Evolutionary conservation across 2,113 vertebrate genomes (phyloP).

Genomic region (Vidua macroura): DNA sequence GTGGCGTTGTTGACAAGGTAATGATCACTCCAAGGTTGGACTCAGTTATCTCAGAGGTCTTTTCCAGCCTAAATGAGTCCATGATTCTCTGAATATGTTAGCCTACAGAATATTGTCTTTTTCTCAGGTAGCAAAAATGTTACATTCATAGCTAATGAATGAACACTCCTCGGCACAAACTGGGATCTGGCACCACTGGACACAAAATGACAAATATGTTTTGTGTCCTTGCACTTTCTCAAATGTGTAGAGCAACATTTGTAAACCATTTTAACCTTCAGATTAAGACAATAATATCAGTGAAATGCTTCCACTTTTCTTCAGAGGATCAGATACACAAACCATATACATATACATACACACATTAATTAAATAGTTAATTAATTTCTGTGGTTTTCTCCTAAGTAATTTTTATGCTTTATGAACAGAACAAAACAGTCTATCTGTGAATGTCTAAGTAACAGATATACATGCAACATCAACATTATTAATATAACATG

Average conservation of each 20-base stretch:
- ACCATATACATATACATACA: neutral
- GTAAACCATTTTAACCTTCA: neutral
- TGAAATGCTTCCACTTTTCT: neutral
- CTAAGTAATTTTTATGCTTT: neutral
- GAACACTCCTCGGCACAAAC: neutral
- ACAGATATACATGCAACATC: neutral
- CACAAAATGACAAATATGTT: neutral
- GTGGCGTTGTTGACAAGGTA: accelerated
- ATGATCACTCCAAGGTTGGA: neutral
- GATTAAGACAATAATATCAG: neutral
- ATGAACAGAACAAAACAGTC: neutral
- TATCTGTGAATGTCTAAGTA: neutral
- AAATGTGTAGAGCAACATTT: neutral
- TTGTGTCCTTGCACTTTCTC: neutral
- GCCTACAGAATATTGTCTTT: neutral
- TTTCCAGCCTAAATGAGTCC: neutral
- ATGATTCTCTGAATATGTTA: neutral
- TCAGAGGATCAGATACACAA: neutral
- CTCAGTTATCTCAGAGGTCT: neutral
- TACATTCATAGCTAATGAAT: accelerated
- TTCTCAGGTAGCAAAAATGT: neutral
- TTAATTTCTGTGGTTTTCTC: neutral
- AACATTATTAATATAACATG: neutral
- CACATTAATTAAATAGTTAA: neutral
- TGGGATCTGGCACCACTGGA: neutral